phyloP scores from a whole-genome alignment of 2,797 vertebrate genomes.

The Falco peregrinus region DNA sequence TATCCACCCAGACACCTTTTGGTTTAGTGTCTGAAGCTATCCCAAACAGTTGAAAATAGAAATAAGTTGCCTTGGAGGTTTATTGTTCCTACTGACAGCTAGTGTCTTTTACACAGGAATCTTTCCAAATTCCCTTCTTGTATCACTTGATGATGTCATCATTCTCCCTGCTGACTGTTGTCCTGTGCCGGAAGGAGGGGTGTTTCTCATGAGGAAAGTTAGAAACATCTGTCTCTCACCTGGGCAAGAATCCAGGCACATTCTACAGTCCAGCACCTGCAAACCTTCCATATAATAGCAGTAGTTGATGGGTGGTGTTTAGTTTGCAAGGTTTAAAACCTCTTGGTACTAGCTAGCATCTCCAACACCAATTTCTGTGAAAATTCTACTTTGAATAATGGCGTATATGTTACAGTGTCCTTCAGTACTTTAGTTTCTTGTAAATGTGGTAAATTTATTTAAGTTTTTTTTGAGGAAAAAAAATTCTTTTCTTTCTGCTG shows the following conservation, averaged over 20 bases:
- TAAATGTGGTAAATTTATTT: background rate
- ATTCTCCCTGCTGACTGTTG: background rate
- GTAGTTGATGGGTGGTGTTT: background rate
- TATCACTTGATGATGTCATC: background rate
- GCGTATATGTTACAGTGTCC: background rate
- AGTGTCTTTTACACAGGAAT: background rate
- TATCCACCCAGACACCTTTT: background rate
- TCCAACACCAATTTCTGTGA: background rate
- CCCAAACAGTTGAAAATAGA: background rate
- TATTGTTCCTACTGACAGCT: background rate
- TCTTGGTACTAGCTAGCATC: background rate
- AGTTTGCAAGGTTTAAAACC: background rate
- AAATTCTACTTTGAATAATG: background rate
- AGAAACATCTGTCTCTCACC: background rate
- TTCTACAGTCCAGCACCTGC: background rate
- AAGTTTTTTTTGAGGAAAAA: background rate
- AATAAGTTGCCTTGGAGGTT: background rate
- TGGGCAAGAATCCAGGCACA: background rate
- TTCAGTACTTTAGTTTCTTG: background rate
- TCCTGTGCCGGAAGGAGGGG: background rate
- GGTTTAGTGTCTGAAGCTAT: background rate
- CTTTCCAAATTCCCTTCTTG: background rate
- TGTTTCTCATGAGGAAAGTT: background rate
- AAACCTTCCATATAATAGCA: background rate
- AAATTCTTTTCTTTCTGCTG: background rate